Conservation (phyloP, 2,113 vertebrate genomes). For the Oreamnos americanus region DNA sequence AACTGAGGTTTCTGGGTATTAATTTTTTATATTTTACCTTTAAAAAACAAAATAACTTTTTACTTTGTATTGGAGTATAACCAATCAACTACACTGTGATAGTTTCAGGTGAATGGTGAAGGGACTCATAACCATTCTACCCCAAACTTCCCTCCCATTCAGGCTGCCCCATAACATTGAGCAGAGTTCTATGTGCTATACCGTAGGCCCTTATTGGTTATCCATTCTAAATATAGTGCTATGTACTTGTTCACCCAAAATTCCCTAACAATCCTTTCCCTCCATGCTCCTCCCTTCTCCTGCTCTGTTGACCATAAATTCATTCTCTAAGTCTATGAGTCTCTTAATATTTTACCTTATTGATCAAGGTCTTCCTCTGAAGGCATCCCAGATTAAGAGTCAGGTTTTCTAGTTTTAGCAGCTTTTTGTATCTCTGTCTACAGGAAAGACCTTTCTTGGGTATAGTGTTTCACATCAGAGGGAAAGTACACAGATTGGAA, state of each 20-base stretch:
- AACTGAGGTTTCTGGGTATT: neutral
- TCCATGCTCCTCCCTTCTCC: neutral
- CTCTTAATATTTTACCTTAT: neutral
- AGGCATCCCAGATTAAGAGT: neutral
- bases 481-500: neutral
- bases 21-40: neutral
- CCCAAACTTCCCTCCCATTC: neutral
- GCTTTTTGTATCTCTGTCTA: neutral
- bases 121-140: neutral
- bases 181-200: neutral
- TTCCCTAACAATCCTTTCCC: neutral
- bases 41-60: neutral
- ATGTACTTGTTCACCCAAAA: neutral
- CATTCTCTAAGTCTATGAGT: neutral
- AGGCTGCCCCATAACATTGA: neutral
- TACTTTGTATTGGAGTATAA: neutral
- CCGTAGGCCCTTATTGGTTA: neutral
- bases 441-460: neutral
- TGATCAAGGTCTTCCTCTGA: neutral
- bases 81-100: neutral
- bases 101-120: neutral
- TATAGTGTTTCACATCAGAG: neutral
- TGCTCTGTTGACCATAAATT: neutral
- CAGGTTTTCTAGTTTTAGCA: neutral
- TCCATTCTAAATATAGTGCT: neutral